phyloP scores from a whole-genome alignment of 2,113 vertebrate genomes.

The Hystrix cristata region DNA sequence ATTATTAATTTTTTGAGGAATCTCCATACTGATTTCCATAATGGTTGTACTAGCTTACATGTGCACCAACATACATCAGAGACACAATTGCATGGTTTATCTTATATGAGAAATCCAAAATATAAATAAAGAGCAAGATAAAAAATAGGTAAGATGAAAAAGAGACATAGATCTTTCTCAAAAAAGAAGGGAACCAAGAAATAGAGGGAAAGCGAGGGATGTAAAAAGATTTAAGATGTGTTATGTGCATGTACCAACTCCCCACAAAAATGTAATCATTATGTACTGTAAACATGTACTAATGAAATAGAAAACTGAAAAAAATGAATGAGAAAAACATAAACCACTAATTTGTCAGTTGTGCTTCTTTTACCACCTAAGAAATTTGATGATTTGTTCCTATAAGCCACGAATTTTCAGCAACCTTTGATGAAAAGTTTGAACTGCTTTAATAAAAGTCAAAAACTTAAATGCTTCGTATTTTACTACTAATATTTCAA shows the following conservation, averaged over 20 bases:
- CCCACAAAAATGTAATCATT: neutral
- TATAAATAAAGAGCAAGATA: neutral
- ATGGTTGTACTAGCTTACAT: neutral
- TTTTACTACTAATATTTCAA: neutral
- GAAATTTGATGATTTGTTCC: neutral
- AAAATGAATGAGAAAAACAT: neutral
- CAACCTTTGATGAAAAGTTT: neutral
- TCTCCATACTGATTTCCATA: neutral
- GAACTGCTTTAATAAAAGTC: neutral
- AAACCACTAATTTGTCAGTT: neutral
- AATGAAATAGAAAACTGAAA: neutral
- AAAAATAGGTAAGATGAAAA: neutral
- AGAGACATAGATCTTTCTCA: neutral
- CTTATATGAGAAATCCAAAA: neutral
- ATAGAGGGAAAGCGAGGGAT: neutral
- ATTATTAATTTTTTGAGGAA: neutral
- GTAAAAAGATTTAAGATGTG: neutral
- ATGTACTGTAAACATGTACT: neutral
- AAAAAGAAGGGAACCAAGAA: neutral
- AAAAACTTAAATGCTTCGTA: neutral
- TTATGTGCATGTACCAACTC: neutral
- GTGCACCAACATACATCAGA: neutral
- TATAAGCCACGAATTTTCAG: neutral
- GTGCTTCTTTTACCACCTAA: neutral
- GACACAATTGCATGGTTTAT: neutral